Evolutionary conservation across 1,140 invertebrate species (phyloP), one percentile per base, ranked within the genome.

Genomic region (Orius laevigatus): DNA sequence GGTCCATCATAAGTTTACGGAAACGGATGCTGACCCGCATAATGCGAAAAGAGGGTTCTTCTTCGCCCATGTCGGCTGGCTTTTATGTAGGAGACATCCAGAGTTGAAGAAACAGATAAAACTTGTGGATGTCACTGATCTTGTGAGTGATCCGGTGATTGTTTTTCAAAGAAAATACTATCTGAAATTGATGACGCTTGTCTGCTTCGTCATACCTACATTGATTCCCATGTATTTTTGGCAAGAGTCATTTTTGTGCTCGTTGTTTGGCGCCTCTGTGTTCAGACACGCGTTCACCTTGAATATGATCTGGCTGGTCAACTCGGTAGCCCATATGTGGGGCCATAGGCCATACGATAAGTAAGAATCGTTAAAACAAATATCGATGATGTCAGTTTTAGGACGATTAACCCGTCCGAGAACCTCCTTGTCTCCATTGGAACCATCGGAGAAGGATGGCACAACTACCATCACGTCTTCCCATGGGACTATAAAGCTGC

Each of bases 381-480:
- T n/a, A n/a, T n/a, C n/a, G n/a, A n/a, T n/a, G n/a, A n/a, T n/a
- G n/a, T n/a, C n/a, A 40, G 50, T 58, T 60, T 8, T 52, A 80
- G 77, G 53, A 71, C 60, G 55, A 87, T 87, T 52, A 82, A 80
- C 60, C 82, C 84, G 2, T 62, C 77, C 0, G 73, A 88, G 63
- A 86, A 86, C 57, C 63, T 69, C 8, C 63, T 70, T 0, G 82
- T 87, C 0, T 71, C 83, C 0, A 48, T 84, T 0, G 70, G 79
- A 39, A 78, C 82, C 1, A 64, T 84, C 6, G 85, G 84, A 0
- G 85, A 89, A 67, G 89, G 89, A 2, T 93, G 85, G 78, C 90
- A 95, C 62, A 95, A 95, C 64, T 96, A 93, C 64, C 92, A 96
- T 62, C 91, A 96, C 66, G 82, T 84, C 0, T 96, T 96, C 68